Evolutionary conservation across 2,113 vertebrate species (phyloP), one percentile per base, ranked within the genome.

Genomic region (Cavia porcellus): DNA sequence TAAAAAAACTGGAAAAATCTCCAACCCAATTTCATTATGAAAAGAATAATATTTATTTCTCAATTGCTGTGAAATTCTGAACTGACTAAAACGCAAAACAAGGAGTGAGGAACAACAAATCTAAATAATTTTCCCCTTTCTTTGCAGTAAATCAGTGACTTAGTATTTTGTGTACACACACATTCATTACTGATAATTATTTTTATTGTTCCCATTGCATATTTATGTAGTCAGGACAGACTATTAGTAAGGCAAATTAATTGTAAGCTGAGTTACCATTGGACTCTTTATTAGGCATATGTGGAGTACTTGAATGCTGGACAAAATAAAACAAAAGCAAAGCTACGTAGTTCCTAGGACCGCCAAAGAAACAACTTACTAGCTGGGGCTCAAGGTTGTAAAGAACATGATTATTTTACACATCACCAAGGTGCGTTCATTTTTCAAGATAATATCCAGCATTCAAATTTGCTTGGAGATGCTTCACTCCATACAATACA

Each of bases 31-130:
- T 93, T 84, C n/a, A 47, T n/a, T 70, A 91, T 24, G 32, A 62
- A 81, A 89, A 96, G 82, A 86, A 66, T 22, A 89, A 68, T 85
- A 86, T 96, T 92, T 84, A 72, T 87, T 91, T 77, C 75, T 68
- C 59, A 94, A 77, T 50, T 80, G 38, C 66, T 74, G 77, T 38
- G 45, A 93, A 96, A 96, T 89, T 94, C n/a, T 38, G 62, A 85
- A 92, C 42, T 66, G 50, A 90, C 62, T 28, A 64, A n/a, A 57
- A 90, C 35, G 52, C 22, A 75, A 92, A 95, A 75, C 8, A 89
- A 80, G 38, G n/a, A 75, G 25, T 11, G 72, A 61, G 75, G 74
- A 90, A 32, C 24, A 70, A 64, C 38, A 62, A 42, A 89, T 93
- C 47, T 86, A 52, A 42, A 55, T 81, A n/a, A 93, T 77, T 94